Conservation (phyloP, 2,797 vertebrate genomes). For the Mus minutoides region DNA sequence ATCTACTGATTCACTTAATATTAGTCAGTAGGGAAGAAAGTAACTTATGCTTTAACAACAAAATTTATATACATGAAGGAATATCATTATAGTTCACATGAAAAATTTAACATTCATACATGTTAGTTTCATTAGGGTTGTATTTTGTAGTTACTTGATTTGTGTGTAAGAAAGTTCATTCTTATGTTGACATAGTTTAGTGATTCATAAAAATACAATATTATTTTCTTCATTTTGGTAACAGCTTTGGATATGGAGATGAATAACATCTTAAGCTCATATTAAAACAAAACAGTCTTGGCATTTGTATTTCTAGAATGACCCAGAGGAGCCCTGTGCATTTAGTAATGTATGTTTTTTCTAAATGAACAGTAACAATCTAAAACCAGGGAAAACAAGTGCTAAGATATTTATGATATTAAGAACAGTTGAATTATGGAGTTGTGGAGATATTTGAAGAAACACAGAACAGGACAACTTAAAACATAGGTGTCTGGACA, state of each 20-base stretch:
- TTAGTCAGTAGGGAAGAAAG: background rate
- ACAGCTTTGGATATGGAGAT: background rate
- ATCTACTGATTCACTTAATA: background rate
- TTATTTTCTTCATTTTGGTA: background rate
- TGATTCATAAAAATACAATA: background rate
- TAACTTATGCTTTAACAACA: background rate
- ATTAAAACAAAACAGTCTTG: background rate
- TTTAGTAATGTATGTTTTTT: background rate
- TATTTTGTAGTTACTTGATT: background rate
- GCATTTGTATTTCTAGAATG: background rate
- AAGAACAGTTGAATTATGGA: background rate
- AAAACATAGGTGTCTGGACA: background rate
- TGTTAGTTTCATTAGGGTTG: background rate
- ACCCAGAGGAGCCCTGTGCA: too few relatives aligned
- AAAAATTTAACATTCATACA: background rate
- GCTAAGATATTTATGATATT: background rate
- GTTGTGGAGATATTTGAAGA: background rate
- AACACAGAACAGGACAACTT: too few relatives aligned
- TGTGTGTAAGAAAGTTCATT: background rate
- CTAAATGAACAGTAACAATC: background rate
- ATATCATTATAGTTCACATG: too few relatives aligned
- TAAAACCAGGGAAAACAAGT: background rate
- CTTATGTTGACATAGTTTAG: background rate
- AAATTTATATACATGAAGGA: background rate
- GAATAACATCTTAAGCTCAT: background rate